phyloP scores from a whole-genome alignment of 1,140 invertebrate species.

The Caenorhabditis remanei region DNA sequence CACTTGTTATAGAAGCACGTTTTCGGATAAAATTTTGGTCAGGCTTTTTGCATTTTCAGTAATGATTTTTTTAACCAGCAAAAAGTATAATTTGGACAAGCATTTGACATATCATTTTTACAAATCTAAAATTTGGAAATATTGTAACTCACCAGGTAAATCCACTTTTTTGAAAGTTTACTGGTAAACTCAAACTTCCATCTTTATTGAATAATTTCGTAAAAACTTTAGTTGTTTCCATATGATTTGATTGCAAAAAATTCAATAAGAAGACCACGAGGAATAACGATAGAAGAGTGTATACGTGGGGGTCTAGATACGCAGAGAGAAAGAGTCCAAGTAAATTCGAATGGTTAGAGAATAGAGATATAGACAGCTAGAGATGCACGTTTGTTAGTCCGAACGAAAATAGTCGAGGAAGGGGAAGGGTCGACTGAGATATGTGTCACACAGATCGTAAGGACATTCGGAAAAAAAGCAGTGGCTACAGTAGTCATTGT shows the following conservation, averaged over 20 bases:
- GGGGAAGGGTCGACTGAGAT: no score
- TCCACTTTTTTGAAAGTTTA: background rate
- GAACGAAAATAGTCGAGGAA: no score
- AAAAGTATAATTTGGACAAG: no score
- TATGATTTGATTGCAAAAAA: no score
- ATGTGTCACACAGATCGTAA: no score
- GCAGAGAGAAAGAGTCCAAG: background rate
- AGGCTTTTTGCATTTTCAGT: no score
- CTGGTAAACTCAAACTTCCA: background rate
- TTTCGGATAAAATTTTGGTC: background rate
- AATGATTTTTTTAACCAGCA: no score
- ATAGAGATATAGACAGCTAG: background rate
- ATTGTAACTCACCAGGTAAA: background rate
- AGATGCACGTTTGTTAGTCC: background rate
- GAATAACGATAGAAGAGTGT: background rate
- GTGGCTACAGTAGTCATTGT: no score
- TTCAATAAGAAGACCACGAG: no score
- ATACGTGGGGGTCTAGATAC: background rate
- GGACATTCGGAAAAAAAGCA: no score
- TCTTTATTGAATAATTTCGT: conserved; percentile 9
- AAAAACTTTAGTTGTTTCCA: background rate
- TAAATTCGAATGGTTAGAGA: background rate
- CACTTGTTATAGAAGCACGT: no score
- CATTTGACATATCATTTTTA: background rate
- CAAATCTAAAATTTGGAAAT: background rate